phyloP scores from a whole-genome alignment of 1,140 invertebrate genomes.

The Armadillidium nasatum region DNA sequence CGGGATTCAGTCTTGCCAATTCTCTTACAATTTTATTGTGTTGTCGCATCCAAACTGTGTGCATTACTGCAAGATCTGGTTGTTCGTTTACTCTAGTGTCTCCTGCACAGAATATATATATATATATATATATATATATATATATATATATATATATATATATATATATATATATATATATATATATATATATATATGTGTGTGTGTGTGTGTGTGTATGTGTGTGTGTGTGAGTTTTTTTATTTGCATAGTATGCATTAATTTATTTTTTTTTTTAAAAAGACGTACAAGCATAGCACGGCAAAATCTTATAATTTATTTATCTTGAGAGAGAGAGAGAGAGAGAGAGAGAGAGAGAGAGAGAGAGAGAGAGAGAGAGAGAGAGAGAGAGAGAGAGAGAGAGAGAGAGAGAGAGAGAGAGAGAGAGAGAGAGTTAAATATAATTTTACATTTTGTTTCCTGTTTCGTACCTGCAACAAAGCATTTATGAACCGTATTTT shows the following conservation, averaged over 20 bases:
- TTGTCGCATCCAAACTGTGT: constrained; percentile 57
- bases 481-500: not conserved
- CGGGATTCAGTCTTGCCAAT: constrained; percentile 52
- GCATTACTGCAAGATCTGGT: constrained; percentile 50
- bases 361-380: no score
- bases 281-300: no score
- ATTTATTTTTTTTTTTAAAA: no score
- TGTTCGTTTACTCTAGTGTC: constrained; percentile 62
- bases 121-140: not conserved
- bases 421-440: no score
- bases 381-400: no score
- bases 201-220: not conserved
- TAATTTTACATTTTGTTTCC: no score
- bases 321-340: no score
- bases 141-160: not conserved
- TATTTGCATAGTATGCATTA: no score
- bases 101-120: constrained; percentile 48
- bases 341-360: no score
- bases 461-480: constrained; percentile 14
- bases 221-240: no score
- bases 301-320: no score
- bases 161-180: not conserved
- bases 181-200: not conserved
- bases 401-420: no score
- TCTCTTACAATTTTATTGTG: constrained; percentile 55